Base-by-base conservation (phyloP, 2,888 invertebrate species). In the Willowsia nigromaculata region DNA sequence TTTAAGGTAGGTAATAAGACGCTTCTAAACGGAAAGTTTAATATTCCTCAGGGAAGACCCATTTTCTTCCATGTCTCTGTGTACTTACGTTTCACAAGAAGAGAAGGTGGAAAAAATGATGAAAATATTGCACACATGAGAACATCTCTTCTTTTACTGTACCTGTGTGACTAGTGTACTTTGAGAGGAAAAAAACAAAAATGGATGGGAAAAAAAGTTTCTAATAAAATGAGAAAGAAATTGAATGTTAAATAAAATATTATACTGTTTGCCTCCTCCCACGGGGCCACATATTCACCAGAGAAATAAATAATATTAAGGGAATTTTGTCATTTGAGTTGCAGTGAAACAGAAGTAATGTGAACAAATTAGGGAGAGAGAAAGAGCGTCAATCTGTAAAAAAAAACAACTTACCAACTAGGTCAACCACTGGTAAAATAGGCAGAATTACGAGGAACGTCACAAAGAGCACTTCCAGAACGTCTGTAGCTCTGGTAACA, bases 371-470 rank as follows among this genome's bases (percentile, higher is more conserved):
- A 37, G 9, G 9, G 37, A 6, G 9, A 6, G 37, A n/a, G 5
- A 37, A 6, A 9, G 4, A 37, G 37, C 37, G 5, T 37, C 37
- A 37, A 37, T 37, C 4, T 37, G 5, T n/a, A n/a, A n/a, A 37
- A 6, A 4, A 37, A 6, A 4, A 37, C 37, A 37, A 18, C 78
- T 80, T 80, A 80, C 78, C 78, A 37, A 80, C 78, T 37, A 80
- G 37, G 78, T 80, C 78, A 50, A 80, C 78, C 9, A 80, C 30
- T 18, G 78, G 78, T n/a, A 37, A 37, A 9, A 37, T 9, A 9
- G 37, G 37, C 9, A 80, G 22, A 7, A 80, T 3, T 4, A 53
- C 53, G 9, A 53, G 78, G 7, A 80, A 56, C 56, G 56, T 37
- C 5, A 37, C 30, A 22, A 80, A 33, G 56, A 80, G 56, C 78